Evolutionary conservation across 2,113 vertebrate genomes (phyloP), one percentile per base, ranked within the genome.

Genomic region (Pseudois nayaur): DNA sequence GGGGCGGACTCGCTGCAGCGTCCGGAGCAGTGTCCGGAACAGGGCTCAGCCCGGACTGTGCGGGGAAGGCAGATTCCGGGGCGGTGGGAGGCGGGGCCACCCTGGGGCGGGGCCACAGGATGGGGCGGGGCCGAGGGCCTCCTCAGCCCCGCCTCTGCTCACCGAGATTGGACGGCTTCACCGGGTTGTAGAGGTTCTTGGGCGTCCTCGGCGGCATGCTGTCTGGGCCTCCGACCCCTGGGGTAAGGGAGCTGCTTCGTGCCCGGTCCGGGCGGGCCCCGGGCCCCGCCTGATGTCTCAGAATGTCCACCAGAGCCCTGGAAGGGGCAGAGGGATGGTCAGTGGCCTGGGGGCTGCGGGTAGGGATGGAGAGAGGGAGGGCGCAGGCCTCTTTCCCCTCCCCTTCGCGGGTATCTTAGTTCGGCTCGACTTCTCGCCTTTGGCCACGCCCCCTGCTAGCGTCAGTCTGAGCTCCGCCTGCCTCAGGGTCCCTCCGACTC

Each of bases 221-320:
- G 83, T 99, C 99, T 16, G 99, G 98, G n/a, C 98, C 99, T 6
- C 98, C 99, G 5, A 97, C 74, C 29, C 98, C 98, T 3, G 99
- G 98, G 40, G 99, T 98, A 97, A 99, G 97, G 89, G 99, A 99
- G 91, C 99, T 99, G 62, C 99, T 99, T 98, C 99, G 99, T 97
- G 99, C 99, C 89, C 99, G 98, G 98, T 99, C 99, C 0, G 99
- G 99, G 89, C 99, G 99, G 91, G 99, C 98, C 59, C 99, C 99
- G 2, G 99, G 99, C 57, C 99, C 99, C 0, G 99, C 99, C 97
- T 99, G 99, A 97, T 99, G 99, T 78, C 99, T 99, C 97, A 99
- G 97, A 97, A 99, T 99, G 98, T 99, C 99, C 81, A 99, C 99
- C 97, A 99, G 98, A 45, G 99, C 99, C 98, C 99, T 99, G 79